Base-by-base conservation (phyloP, 2,888 invertebrate genomes). In the Drosophila kanekoi region DNA sequence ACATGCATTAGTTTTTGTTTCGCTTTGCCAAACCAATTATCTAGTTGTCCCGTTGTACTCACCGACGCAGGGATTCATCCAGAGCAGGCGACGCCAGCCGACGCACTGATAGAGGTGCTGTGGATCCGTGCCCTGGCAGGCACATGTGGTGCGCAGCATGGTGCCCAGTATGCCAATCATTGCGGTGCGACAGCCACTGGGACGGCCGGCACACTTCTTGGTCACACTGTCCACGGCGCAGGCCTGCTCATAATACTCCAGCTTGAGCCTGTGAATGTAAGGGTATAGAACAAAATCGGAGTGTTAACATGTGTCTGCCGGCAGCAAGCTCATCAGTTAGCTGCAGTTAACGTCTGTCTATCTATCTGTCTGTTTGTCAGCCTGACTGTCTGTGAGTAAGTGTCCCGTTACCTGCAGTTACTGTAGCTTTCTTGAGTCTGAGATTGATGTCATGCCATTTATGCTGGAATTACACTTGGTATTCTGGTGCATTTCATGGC, bases 11-110 rank as follows among this genome's bases (percentile, higher is more conserved):
- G 9, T 18, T 11, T 40, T 37, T 28, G 40, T 49, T 53, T 9
- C 32, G 4, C 16, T 41, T 16, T 13, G 5, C 16, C 13, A 35
- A 28, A 16, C 41, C 47, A 59, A 38, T 52, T 47, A 64, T 32
- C 35, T 23, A 47, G 20, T 20, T 44, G 38, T 33, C 2, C 6
- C 14, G 14, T 10, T 37, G 6, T 32, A 93, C 96, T 95, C 93
- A 98, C 98, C 97, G 84, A 98, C 97, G 92, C 98, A 98, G 56
- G 97, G 97, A 92, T 98, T 98, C 67, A 97, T 95, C 97, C 98
- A 98, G 40, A 98, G 94, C 41, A 97, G 94, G 65, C 97, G 92
- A 89, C 97, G 97, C 97, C 98, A 98, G 56, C 97, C 97, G 0
- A 97, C 94, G 86, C 98, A 98, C 89, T 97, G 96, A 91, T 97